Evolutionary conservation across 1,140 invertebrate species (phyloP).

Genomic region (Agrilus planipennis): DNA sequence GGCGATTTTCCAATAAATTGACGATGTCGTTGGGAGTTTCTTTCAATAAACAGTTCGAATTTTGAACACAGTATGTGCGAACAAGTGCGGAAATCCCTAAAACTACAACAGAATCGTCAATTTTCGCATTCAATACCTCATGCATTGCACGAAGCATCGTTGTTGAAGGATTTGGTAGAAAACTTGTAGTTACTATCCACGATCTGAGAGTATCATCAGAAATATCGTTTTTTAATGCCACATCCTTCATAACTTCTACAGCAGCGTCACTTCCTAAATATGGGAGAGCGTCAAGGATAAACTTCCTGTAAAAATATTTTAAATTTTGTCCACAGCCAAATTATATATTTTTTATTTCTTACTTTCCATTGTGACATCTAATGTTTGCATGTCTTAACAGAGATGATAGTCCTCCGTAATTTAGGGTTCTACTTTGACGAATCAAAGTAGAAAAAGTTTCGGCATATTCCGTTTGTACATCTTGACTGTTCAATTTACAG

Average conservation of each 20-base stretch:
- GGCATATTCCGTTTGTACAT: slow-evolving; percentile 47
- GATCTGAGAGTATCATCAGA: slow-evolving; percentile 48
- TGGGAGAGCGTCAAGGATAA: slow-evolving; percentile 69
- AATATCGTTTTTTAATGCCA: slow-evolving; percentile 51
- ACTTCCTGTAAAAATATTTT: slow-evolving; percentile 40
- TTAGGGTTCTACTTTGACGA: slow-evolving; percentile 43
- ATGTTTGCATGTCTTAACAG: slow-evolving; percentile 39
- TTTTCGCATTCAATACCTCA: slow-evolving; percentile 39
- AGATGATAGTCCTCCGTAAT: slow-evolving; percentile 42
- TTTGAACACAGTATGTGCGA: slow-evolving; percentile 54
- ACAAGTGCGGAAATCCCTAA: slow-evolving; percentile 58
- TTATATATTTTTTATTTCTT: slow-evolving; percentile 27
- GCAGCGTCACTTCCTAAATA: slow-evolving; percentile 68
- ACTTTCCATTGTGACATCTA: slow-evolving; percentile 54
- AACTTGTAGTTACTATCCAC: slow-evolving; percentile 71
- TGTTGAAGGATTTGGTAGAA: slow-evolving; percentile 53
- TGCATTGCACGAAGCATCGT: slow-evolving; percentile 44
- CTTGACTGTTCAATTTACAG: slow-evolving; percentile 41
- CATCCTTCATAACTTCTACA: slow-evolving; percentile 65
- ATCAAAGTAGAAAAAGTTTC: slow-evolving; percentile 51
- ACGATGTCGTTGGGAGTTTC: slow-evolving; percentile 35
- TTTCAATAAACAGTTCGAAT: slow-evolving; percentile 35
- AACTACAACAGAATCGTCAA: slow-evolving; percentile 46
- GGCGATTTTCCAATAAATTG: slow-evolving; percentile 36
- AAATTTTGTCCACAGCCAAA: slow-evolving; percentile 1